Evolutionary conservation across 2,113 vertebrate genomes (phyloP).

Genomic region (Protobothrops flavoviridis): DNA sequence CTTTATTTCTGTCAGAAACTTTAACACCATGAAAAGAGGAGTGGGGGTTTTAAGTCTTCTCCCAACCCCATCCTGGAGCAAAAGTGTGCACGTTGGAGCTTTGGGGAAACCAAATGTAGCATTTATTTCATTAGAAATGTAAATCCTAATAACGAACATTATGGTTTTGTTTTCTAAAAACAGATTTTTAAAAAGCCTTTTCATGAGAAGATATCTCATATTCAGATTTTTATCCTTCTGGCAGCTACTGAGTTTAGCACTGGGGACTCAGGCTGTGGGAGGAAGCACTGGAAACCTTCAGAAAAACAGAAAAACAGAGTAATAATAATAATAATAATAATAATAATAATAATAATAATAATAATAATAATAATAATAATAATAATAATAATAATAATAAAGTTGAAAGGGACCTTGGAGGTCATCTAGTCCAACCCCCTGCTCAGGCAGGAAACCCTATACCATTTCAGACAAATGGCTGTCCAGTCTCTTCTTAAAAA

Average conservation of each 20-base stretch:
- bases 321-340: no score
- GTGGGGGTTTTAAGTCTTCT: slow-evolving; percentile 36
- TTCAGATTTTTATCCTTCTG: slow-evolving; percentile 27
- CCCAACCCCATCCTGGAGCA: not conserved
- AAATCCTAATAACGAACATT: slow-evolving; percentile 48
- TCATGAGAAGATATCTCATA: slow-evolving; percentile 44
- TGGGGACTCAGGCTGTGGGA: not conserved
- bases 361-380: no score
- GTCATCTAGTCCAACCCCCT: no score
- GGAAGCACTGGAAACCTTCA: not conserved
- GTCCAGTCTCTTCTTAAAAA: no score
- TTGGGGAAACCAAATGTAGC: slow-evolving; percentile 54
- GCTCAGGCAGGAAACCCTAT: no score
- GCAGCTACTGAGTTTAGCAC: not conserved
- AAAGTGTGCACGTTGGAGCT: slow-evolving; percentile 30
- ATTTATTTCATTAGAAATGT: slow-evolving; percentile 57
- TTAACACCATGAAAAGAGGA: slow-evolving; percentile 54
- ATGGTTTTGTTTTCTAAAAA: slow-evolving; percentile 43
- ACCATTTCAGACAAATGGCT: no score
- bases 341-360: no score
- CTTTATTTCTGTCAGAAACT: slow-evolving; percentile 61
- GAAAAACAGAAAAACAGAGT: not conserved
- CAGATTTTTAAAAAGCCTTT: slow-evolving; percentile 45
- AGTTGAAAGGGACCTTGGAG: no score
- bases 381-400: no score